These are phyloP conservation scores for Erinaceus europaeus DNA, from an alignment of 2,113 vertebrate genomes.

Conservation along the genomic window DNA sequence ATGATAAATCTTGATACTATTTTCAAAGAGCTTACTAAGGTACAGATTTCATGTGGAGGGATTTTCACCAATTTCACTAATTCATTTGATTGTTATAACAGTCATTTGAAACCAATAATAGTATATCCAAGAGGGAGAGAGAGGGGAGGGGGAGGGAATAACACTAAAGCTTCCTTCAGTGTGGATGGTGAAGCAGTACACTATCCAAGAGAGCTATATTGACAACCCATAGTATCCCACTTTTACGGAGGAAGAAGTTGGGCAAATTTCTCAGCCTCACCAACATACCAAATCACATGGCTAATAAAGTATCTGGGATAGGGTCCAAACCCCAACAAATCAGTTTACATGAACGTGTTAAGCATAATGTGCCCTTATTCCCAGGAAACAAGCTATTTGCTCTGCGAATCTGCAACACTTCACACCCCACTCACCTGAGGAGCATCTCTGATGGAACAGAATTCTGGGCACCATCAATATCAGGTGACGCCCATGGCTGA, in stretches of 20 bases:
- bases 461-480: neutral
- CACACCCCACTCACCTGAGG: neutral
- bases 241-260: neutral
- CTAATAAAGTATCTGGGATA: neutral
- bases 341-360: neutral
- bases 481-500: neutral
- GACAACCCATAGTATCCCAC: too few species aligned
- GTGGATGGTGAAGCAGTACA: too few species aligned
- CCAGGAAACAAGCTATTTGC: neutral
- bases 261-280: neutral
- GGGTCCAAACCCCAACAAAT: neutral
- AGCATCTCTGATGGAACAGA: neutral
- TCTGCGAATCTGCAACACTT: neutral
- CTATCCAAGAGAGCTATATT: too few species aligned
- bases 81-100: neutral
- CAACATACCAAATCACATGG: neutral
- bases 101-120: neutral
- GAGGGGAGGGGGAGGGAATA: too few species aligned
- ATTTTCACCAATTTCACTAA: constrained; percentile 13
- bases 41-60: neutral
- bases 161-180: too few species aligned
- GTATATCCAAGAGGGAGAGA: too few species aligned
- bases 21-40: neutral
- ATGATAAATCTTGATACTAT: neutral
- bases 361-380: neutral